Evolutionary conservation across 2,113 vertebrate species (phyloP).

Genomic region (Tamias sibiricus): DNA sequence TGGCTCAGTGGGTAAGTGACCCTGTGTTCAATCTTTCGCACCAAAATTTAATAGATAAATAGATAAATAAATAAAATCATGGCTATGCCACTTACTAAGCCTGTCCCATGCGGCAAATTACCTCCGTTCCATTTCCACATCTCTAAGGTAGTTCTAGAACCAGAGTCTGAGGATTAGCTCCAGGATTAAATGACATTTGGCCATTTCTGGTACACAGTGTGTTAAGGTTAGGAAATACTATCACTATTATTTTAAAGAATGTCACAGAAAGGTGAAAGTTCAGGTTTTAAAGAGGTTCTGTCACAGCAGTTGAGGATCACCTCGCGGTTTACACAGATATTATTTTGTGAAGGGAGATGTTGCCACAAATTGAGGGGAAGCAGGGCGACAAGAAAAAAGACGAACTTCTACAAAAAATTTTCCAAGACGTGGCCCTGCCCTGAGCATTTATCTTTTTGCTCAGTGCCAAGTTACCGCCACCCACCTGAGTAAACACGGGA

Average conservation of each 20-base stretch:
- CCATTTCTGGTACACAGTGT: neutral
- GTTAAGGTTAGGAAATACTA: neutral
- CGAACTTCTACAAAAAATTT: neutral
- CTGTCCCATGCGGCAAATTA: neutral
- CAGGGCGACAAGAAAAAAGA: neutral
- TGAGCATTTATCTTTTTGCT: neutral
- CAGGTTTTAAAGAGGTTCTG: neutral
- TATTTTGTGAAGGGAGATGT: neutral
- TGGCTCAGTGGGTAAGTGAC: too few relatives aligned
- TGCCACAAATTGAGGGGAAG: neutral
- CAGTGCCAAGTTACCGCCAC: constrained; percentile 45
- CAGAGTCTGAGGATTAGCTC: neutral
- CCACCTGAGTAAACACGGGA: constrained; percentile 19
- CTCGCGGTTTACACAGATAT: neutral
- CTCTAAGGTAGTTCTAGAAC: neutral
- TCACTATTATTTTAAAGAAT: neutral
- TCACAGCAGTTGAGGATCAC: neutral
- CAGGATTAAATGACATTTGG: neutral
- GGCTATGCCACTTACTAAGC: too few relatives aligned
- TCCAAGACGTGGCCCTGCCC: constrained; percentile 4
- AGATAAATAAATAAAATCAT: neutral
- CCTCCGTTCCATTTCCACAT: neutral
- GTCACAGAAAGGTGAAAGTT: neutral
- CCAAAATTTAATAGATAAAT: too few relatives aligned
- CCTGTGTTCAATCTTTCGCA: too few relatives aligned